A percentile compares a stretch with the other conserved stretches of the same genome.
Evolutionary conservation across 2,113 vertebrate species (phyloP).

Genomic region (Rhadina sibilatrix): DNA sequence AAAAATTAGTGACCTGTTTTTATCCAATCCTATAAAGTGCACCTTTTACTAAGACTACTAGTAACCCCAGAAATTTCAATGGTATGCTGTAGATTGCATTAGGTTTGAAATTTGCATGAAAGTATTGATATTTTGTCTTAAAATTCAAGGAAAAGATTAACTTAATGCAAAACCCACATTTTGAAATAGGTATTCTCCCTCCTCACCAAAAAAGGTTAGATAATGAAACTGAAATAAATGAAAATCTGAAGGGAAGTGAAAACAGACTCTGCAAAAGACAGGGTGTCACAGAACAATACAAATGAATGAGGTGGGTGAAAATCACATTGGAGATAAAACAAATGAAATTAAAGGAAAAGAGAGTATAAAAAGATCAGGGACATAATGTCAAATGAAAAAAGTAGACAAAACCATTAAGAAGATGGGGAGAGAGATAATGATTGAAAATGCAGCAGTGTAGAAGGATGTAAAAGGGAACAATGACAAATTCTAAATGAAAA

Average conservation of each 20-base stretch:
- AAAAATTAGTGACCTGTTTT: neutral
- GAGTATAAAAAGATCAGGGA: neutral
- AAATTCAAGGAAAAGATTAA: neutral
- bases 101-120: neutral
- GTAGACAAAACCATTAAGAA: neutral
- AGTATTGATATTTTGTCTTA: neutral
- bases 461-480: neutral
- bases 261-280: neutral
- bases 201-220: neutral
- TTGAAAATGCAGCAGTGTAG: neutral
- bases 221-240: neutral
- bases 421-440: neutral
- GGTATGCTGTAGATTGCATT: neutral
- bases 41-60: neutral
- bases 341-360: neutral
- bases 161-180: neutral
- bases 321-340: neutral
- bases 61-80: neutral
- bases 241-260: neutral
- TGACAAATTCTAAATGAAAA: neutral
- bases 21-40: neutral
- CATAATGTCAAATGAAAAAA: neutral
- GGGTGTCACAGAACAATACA: neutral
- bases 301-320: neutral
- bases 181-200: neutral